phyloP scores from a whole-genome alignment of 2,797 vertebrate species.

The Coregonus sp. region DNA sequence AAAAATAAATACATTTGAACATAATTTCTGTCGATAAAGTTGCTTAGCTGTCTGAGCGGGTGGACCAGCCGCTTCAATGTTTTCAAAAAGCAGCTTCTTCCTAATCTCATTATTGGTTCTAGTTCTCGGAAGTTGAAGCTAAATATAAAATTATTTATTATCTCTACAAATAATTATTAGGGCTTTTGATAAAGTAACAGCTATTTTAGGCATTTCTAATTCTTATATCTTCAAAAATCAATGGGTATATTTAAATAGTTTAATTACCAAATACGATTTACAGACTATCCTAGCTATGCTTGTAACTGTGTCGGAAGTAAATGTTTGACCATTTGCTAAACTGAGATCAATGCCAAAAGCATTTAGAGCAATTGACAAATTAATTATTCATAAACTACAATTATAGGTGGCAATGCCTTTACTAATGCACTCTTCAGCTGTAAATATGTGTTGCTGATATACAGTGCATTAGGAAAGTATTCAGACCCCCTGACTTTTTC shows the following conservation, averaged over 20 bases:
- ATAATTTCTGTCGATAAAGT: background rate
- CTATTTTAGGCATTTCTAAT: no score
- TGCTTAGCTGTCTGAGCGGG: background rate
- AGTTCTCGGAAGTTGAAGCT: no score
- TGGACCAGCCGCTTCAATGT: background rate
- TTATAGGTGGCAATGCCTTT: background rate
- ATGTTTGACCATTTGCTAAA: constrained; percentile 16
- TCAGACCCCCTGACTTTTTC: no score
- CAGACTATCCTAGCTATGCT: background rate
- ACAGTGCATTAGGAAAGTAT: no score
- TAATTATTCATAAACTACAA: constrained; percentile 81
- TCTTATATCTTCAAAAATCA: no score
- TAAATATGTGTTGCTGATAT: background rate
- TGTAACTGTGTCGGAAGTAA: background rate
- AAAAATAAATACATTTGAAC: background rate
- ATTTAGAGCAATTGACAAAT: constrained; percentile 81
- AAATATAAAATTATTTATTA: background rate
- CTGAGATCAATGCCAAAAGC: constrained; percentile 58
- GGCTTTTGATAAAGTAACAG: no score
- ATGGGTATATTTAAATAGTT: background rate
- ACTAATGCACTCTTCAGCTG: background rate
- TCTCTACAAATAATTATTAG: background rate
- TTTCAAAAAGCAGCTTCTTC: background rate
- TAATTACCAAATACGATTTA: background rate
- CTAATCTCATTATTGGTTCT: background rate